phyloP scores from a whole-genome alignment of 2,888 invertebrate genomes.

The Papilio demoleus region DNA sequence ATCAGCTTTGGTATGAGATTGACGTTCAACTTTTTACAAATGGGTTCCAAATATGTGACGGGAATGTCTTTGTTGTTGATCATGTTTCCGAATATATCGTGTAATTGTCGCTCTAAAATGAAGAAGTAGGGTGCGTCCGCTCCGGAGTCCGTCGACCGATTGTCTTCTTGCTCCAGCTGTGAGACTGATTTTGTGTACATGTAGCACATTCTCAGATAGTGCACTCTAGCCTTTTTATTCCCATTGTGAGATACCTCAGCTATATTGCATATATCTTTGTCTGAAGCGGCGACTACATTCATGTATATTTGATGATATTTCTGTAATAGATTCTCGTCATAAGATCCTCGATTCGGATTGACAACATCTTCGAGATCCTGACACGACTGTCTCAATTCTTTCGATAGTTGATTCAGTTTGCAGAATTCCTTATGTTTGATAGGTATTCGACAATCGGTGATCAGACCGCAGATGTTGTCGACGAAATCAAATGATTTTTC shows the following conservation, averaged over 20 bases:
- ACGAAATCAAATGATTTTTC: constrained; percentile 75
- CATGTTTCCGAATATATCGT: constrained; percentile 86
- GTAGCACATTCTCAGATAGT: constrained; percentile 81
- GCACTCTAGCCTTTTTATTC: constrained; percentile 69
- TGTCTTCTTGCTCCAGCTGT: constrained; percentile 74
- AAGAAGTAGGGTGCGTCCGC: constrained; percentile 75
- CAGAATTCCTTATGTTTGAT: constrained; percentile 79
- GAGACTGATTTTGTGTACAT: constrained; percentile 84
- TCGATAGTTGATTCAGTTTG: constrained; percentile 75
- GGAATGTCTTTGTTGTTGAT: constrained; percentile 87
- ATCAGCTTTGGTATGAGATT: constrained; percentile 90
- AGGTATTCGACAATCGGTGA: constrained; percentile 75
- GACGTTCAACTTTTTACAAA: constrained; percentile 87
- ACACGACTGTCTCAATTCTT: constrained; percentile 76
- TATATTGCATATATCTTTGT: constrained; percentile 75
- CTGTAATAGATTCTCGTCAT: constrained; percentile 67
- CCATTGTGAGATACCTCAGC: constrained; percentile 69
- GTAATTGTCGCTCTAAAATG: constrained; percentile 80
- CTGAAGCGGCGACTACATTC: constrained; percentile 77
- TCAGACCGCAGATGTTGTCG: constrained; percentile 73
- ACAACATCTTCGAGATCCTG: constrained; percentile 73
- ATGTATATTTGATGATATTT: constrained; percentile 79
- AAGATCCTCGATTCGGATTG: constrained; percentile 53
- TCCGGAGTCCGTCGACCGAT: constrained; percentile 54
- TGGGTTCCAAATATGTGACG: constrained; percentile 86